phyloP scores from a whole-genome alignment of 2,888 invertebrate genomes.

The Erpobdella octoculata region DNA sequence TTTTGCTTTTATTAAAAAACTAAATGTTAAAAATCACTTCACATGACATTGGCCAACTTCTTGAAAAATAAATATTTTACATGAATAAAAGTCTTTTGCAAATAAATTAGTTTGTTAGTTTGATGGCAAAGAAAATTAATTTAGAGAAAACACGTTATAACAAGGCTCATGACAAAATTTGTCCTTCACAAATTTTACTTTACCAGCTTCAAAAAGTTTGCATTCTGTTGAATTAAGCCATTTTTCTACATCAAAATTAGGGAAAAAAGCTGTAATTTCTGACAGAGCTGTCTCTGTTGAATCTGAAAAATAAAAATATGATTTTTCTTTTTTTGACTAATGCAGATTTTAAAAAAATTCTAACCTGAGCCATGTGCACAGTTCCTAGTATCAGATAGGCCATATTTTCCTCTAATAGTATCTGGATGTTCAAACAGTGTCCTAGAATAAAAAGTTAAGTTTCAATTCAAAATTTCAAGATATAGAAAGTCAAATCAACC shows the following conservation, averaged over 20 bases:
- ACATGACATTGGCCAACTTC: too few species aligned
- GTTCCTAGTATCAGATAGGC: conserved; percentile 86
- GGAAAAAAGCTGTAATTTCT: conserved; percentile 19
- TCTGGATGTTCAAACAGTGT: conserved; percentile 70
- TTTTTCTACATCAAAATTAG: background rate
- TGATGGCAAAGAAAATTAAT: too few species aligned
- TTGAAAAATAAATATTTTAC: too few species aligned
- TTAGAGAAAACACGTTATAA: too few species aligned
- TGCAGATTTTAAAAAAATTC: background rate
- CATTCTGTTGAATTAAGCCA: conserved; percentile 13
- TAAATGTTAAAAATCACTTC: too few species aligned
- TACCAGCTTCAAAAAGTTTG: background rate
- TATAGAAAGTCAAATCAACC: background rate
- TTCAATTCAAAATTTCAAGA: too few species aligned
- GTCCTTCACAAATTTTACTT: conserved; percentile 4
- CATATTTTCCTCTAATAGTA: conserved; percentile 73
- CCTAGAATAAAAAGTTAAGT: conserved; percentile 58
- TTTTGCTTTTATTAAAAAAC: too few species aligned
- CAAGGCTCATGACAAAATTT: conserved; percentile 18
- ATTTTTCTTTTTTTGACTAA: background rate
- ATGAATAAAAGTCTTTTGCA: too few species aligned
- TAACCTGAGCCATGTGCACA: conserved; percentile 87
- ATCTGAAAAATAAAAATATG: background rate
- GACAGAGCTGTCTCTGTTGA: conserved; percentile 18
- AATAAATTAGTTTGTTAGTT: too few species aligned